Conservation (phyloP, 2,797 vertebrate species). For the Syndactyla subalaris region DNA sequence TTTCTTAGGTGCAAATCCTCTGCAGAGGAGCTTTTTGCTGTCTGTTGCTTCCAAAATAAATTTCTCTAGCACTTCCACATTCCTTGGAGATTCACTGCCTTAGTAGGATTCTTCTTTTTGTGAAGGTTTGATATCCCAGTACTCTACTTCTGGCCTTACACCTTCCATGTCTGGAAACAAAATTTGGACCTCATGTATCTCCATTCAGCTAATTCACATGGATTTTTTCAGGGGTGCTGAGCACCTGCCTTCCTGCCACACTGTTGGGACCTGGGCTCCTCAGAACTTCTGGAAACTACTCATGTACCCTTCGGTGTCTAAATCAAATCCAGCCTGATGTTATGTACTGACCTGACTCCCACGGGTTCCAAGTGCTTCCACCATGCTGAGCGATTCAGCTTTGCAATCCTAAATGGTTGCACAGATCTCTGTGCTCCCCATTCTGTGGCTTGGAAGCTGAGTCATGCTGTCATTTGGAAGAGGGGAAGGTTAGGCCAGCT, state of each 20-base stretch:
- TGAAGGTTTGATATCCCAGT: neutral
- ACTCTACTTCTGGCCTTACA: neutral
- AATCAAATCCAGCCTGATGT: neutral
- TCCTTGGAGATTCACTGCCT: neutral
- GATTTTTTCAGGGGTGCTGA: neutral
- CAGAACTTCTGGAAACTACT: neutral
- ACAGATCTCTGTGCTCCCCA: neutral
- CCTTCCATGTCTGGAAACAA: neutral
- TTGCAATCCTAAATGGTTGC: neutral
- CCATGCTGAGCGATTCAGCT: accelerated
- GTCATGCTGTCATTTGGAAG: neutral
- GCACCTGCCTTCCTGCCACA: neutral
- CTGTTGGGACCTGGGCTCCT: neutral
- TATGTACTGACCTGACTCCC: neutral
- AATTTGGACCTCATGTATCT: neutral
- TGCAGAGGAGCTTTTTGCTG: neutral
- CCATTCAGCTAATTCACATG: neutral
- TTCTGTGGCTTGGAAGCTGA: neutral
- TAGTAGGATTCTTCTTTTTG: neutral
- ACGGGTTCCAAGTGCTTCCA: neutral
- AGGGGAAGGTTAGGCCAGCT: neutral
- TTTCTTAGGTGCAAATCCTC: neutral
- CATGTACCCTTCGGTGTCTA: neutral
- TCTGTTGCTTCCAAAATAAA: neutral
- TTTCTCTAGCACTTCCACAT: neutral